Evolutionary conservation across 2,797 vertebrate species (phyloP), one percentile per base, ranked within the genome.

Genomic region (Carcharodon carcharias): DNA sequence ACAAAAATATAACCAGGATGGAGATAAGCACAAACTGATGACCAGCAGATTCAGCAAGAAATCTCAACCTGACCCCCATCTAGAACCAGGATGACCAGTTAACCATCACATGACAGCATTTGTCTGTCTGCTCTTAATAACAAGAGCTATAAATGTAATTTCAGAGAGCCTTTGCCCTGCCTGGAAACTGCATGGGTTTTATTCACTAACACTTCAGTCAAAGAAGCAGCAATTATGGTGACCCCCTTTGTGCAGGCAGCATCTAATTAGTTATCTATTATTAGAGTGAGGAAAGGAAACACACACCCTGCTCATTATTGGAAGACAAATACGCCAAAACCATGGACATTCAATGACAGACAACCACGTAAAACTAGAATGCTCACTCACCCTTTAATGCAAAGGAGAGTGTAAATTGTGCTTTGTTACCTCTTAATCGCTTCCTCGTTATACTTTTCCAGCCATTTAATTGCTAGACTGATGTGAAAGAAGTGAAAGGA

Each of bases 401-500:
- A 98, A 98, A 98, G 98, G 97, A 97, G 98, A 98, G 98, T 98
- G 98, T 98, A 98, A 98, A 98, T 98, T 98, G 98, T 98, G 98
- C 98, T 98, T 98, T 98, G 98, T 98, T 98, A 98, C 98, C 98
- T 98, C 98, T 98, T 98, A 98, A 98, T 98, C 98, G 98, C 98
- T 98, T 98, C 97, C 98, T 98, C 98, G 98, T 98, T 98, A 98
- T 98, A 98, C 97, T 98, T 97, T 71, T 98, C 98, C 98, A 98
- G 98, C 97, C 98, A 98, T 98, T 98, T 98, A 98, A 98, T 98
- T 98, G 98, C 98, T 98, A 98, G 97, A 98, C 97, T 97, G 97
- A 98, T 54, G 97, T 98, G 98, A 98, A 98, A 98, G 97, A 31
- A 97, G 97, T 98, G 97, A 98, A 98, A 98, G 98, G 97, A 98